Conservation (phyloP, 2,888 invertebrate genomes). For the Nipponacmea schrenckii region DNA sequence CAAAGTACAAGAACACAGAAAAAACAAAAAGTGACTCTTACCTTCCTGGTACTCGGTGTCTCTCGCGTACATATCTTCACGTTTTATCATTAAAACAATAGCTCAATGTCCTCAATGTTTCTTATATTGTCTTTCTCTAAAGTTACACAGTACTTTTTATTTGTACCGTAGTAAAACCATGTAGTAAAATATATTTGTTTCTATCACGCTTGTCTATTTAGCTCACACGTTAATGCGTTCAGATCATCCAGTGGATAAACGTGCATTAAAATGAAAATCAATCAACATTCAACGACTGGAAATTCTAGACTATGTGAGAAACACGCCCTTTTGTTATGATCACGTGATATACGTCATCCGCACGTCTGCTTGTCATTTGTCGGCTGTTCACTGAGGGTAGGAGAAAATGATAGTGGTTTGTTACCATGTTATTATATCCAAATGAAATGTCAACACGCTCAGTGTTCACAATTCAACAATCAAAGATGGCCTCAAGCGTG, state of each 20-base stretch:
- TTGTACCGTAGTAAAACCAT: constrained; percentile 1
- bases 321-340: constrained; percentile 2
- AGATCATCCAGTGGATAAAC: too few species aligned
- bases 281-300: too few species aligned
- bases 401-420: too few species aligned
- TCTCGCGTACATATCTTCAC: not conserved
- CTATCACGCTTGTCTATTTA: not conserved
- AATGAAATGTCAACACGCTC: too few species aligned
- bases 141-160: not conserved
- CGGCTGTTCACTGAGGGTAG: too few species aligned
- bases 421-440: too few species aligned
- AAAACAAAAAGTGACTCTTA: not conserved
- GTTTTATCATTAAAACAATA: not conserved
- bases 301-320: not conserved
- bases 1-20: not conserved
- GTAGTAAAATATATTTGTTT: not conserved
- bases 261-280: too few species aligned
- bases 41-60: not conserved
- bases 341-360: not conserved
- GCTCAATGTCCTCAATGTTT: too few species aligned
- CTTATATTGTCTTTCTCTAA: too few species aligned
- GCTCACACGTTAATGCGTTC: not conserved
- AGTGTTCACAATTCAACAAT: too few species aligned
- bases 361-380: not conserved
- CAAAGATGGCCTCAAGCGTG: too few species aligned